Conservation (phyloP, 1,140 invertebrate species). For the Orius insidiosus region DNA sequence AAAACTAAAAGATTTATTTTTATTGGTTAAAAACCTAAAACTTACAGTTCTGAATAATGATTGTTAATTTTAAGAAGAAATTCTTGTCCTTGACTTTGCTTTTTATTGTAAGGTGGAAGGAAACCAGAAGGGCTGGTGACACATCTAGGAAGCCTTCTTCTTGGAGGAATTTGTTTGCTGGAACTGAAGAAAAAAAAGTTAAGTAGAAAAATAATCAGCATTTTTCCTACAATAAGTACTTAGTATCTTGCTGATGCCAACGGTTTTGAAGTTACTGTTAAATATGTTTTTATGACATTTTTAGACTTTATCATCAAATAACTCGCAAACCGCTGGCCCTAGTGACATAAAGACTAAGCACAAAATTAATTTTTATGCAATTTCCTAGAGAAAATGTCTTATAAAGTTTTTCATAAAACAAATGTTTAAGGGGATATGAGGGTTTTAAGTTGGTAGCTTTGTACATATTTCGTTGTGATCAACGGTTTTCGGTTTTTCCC, state of each 20-base stretch:
- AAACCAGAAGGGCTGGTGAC: slow-evolving; percentile 67
- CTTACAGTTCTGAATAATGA: slow-evolving; percentile 50
- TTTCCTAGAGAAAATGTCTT: no score
- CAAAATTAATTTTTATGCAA: neutral
- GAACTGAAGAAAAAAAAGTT: slow-evolving; percentile 30
- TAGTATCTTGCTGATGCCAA: no score
- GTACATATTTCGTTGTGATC: no score
- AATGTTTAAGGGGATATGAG: no score
- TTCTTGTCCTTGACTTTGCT: slow-evolving; percentile 67
- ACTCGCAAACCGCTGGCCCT: neutral
- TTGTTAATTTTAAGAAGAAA: slow-evolving; percentile 66
- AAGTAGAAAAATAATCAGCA: slow-evolving; percentile 8
- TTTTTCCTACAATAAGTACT: no score
- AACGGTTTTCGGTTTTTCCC: no score
- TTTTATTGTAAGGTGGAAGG: slow-evolving; percentile 56
- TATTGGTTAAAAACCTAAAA: slow-evolving; percentile 11
- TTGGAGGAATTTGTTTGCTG: slow-evolving; percentile 44
- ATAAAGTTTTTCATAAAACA: no score
- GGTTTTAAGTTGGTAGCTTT: no score
- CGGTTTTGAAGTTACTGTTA: neutral
- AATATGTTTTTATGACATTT: neutral
- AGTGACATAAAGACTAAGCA: neutral
- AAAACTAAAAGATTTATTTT: slow-evolving; percentile 31
- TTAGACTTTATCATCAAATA: neutral
- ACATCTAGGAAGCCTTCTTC: slow-evolving; percentile 54